Percentiles rank a stretch among this genome's conserved stretches.
These are phyloP conservation scores for Macrochelys suwanniensis DNA, from an alignment of 2,797 vertebrate genomes.

Conservation along the genomic window DNA sequence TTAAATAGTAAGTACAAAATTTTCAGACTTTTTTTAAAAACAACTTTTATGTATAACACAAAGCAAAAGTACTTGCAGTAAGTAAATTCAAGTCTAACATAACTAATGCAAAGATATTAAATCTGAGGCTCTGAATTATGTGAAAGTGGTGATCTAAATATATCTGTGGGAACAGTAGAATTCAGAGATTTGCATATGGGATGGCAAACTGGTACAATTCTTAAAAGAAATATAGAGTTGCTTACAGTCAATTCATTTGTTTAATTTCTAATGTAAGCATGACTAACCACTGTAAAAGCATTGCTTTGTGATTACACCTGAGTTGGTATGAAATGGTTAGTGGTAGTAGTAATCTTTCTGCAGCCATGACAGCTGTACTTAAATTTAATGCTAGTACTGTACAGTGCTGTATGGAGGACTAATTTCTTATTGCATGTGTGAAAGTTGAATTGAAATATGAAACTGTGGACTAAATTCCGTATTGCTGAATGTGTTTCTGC, in stretches of 20 bases:
- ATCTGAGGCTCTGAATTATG: background rate
- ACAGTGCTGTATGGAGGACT: background rate
- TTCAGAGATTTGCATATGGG: background rate
- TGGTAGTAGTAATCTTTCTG: constrained; percentile 12
- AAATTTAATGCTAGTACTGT: background rate
- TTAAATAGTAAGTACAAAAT: background rate
- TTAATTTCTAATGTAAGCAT: background rate
- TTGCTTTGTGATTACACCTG: background rate
- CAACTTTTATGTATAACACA: background rate
- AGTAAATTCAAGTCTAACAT: background rate
- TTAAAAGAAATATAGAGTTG: background rate
- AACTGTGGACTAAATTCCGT: constrained; percentile 68
- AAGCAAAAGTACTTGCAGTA: background rate
- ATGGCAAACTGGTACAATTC: background rate
- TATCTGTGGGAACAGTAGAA: background rate
- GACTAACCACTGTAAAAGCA: background rate
- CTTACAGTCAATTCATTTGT: background rate
- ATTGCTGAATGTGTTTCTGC: constrained; percentile 20
- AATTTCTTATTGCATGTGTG: constrained; percentile 43
- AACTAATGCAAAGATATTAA: background rate
- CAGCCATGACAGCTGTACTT: background rate
- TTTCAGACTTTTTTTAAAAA: background rate
- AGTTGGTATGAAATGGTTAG: constrained; percentile 34
- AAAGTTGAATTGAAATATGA: constrained; percentile 66
- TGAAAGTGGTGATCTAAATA: background rate